A percentile compares a stretch with the other conserved stretches of the same genome.
These are phyloP conservation scores for Shinisaurus crocodilurus DNA, from an alignment of 2,113 vertebrate species.

Conservation along the genomic window DNA sequence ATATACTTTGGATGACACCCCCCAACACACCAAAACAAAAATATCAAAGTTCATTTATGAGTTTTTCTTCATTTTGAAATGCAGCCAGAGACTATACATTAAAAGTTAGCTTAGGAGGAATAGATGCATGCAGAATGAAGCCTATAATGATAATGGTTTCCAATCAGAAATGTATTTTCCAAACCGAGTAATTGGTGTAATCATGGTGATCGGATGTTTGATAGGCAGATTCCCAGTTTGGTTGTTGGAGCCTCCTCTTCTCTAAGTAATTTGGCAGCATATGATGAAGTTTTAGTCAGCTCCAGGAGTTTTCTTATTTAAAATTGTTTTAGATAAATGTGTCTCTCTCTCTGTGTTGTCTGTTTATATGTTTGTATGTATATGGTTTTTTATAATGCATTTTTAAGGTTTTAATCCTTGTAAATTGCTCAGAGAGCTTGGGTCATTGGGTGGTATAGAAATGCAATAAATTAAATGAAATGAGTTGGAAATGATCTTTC, in stretches of 20 bases:
- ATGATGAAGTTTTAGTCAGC: too few relatives aligned
- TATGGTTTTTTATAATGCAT: too few relatives aligned
- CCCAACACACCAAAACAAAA: background rate
- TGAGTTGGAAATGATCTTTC: background rate
- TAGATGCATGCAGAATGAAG: background rate
- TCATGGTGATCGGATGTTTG: background rate
- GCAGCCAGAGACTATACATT: background rate
- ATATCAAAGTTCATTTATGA: background rate
- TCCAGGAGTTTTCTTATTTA: too few relatives aligned
- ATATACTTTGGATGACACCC: background rate
- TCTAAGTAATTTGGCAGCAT: too few relatives aligned
- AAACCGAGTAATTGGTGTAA: background rate
- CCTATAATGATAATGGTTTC: background rate
- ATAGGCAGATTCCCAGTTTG: background rate
- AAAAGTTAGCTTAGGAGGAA: background rate
- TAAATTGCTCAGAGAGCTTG: background rate
- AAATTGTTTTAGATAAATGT: too few relatives aligned
- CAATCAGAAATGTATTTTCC: slow-evolving; percentile 12
- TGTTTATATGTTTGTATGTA: too few relatives aligned
- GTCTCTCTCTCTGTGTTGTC: too few relatives aligned
- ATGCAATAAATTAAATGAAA: too few relatives aligned
- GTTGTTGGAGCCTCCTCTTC: background rate
- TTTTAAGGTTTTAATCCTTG: too few relatives aligned
- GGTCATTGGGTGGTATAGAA: too few relatives aligned
- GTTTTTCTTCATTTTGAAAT: background rate